phyloP scores from a whole-genome alignment of 2,797 vertebrate genomes.

The Argya squamiceps region DNA sequence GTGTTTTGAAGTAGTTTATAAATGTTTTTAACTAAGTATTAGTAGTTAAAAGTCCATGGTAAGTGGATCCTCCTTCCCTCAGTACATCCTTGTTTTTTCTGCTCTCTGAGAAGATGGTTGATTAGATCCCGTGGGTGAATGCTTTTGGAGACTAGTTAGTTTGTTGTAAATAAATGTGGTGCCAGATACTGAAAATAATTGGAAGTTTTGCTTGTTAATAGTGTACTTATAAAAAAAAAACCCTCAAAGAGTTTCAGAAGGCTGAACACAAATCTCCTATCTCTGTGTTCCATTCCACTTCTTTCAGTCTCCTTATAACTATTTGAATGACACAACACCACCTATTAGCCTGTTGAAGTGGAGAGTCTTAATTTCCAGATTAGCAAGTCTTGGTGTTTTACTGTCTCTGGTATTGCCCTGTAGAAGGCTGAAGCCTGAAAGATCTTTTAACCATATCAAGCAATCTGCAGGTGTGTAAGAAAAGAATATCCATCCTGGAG shows the following conservation, averaged over 20 bases:
- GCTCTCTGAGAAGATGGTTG: not conserved
- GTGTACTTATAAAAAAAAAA: not conserved
- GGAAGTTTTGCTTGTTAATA: not conserved
- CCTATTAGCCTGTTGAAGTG: not conserved
- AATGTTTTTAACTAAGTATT: not conserved
- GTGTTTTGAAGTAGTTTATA: not conserved
- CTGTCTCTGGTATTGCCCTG: not conserved
- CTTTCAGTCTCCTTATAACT: not conserved
- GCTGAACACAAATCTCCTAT: not conserved
- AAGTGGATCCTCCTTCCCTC: not conserved
- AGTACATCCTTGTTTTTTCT: not conserved
- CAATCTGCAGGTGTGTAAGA: not conserved
- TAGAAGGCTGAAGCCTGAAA: not conserved
- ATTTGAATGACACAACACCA: not conserved
- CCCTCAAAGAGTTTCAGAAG: not conserved
- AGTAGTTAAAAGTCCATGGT: not conserved
- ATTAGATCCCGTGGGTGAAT: not conserved
- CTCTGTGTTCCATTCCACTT: not conserved
- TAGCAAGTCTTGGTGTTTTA: not conserved
- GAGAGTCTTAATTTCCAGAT: not conserved
- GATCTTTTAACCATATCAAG: not conserved
- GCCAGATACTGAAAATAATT: not conserved
- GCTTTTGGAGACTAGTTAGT: not conserved
- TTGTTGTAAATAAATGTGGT: not conserved
- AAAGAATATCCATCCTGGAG: not conserved